Evolutionary conservation across 2,797 vertebrate genomes (phyloP).

Genomic region (Ficedula albicollis): DNA sequence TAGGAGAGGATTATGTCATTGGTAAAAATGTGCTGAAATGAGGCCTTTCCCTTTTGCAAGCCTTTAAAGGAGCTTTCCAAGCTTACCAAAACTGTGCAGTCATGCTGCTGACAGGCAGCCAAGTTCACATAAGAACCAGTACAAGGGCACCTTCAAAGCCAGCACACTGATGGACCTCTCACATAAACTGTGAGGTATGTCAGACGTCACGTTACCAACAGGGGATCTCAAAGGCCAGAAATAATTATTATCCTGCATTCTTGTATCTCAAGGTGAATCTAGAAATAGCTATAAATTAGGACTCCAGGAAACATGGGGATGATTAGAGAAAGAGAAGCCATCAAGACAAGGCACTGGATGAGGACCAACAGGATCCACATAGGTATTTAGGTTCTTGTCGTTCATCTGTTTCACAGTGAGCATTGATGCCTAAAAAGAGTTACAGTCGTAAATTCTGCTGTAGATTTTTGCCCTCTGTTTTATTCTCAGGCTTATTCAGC

Average conservation of each 20-base stretch:
- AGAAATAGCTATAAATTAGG: not conserved
- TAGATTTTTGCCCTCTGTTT: not conserved
- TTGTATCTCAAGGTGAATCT: not conserved
- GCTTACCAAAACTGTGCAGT: constrained; percentile 40
- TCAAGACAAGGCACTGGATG: not conserved
- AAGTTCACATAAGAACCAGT: constrained; percentile 9
- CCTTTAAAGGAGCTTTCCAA: constrained; percentile 65
- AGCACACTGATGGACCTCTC: not conserved
- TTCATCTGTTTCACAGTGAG: not conserved
- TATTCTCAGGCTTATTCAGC: not conserved
- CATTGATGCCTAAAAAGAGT: not conserved
- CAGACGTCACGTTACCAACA: not conserved
- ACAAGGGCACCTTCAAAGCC: constrained; percentile 34
- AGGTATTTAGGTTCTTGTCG: not conserved
- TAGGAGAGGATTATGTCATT: constrained; percentile 38
- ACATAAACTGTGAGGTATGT: not conserved
- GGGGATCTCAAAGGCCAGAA: not conserved
- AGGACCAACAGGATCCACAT: not conserved
- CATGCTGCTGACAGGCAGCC: constrained; percentile 11
- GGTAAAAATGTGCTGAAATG: constrained; percentile 64
- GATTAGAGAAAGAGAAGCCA: not conserved
- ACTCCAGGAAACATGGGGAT: not conserved
- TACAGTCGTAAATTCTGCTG: not conserved
- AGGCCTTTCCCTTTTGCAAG: constrained; percentile 28
- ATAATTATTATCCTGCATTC: not conserved